phyloP scores from a whole-genome alignment of 2,797 vertebrate genomes.

The Sus cebifrons region DNA sequence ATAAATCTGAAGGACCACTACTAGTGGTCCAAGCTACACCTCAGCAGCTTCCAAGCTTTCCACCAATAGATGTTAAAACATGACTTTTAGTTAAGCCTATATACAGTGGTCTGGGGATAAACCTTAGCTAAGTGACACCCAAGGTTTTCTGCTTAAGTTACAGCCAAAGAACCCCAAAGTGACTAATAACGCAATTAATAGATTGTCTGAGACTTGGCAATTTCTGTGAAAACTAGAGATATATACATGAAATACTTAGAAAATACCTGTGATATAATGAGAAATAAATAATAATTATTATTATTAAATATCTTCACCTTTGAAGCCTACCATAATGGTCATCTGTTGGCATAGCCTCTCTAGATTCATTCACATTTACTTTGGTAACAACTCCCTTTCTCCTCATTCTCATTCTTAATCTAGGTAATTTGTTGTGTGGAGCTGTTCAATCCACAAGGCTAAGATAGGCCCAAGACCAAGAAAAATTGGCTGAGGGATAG shows the following conservation, averaged over 20 bases:
- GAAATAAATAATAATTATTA: not conserved
- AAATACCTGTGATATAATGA: not conserved
- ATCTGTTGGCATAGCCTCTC: not conserved
- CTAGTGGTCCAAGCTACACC: not conserved
- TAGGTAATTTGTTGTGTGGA: not conserved
- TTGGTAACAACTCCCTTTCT: not conserved
- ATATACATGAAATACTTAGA: not conserved
- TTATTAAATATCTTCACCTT: slow-evolving; percentile 10
- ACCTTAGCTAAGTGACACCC: not conserved
- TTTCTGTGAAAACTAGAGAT: not conserved
- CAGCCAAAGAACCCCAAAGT: not conserved
- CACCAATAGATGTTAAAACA: not conserved
- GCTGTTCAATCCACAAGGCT: not conserved
- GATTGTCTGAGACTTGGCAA: not conserved
- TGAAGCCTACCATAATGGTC: not conserved
- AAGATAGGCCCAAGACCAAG: not conserved
- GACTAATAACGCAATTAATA: not conserved
- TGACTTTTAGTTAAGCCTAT: not conserved
- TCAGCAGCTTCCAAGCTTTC: not conserved
- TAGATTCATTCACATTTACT: slow-evolving; percentile 19
- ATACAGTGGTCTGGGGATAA: not conserved
- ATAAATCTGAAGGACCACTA: not conserved
- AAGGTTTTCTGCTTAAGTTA: not conserved
- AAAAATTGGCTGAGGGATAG: not conserved
- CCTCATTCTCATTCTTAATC: not conserved